A percentile compares a stretch with the other conserved stretches of the same genome.
Evolutionary conservation across 2,888 invertebrate genomes (phyloP).

Genomic region (Acleris holmiana): DNA sequence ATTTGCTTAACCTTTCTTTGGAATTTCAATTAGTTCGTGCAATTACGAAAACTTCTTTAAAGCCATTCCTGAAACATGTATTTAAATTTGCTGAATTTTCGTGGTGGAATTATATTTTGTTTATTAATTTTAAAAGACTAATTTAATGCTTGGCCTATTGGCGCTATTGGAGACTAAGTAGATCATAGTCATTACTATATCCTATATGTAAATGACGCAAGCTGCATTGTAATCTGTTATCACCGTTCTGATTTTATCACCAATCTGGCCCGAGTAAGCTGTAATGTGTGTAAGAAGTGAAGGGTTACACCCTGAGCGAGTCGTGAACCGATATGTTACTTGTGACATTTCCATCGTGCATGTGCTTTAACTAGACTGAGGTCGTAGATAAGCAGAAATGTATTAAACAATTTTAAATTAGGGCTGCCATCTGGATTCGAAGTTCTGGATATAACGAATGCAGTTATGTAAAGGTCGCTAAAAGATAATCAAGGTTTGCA

Average conservation of each 20-base stretch:
- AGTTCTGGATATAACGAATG: background rate
- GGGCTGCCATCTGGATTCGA: conserved; percentile 21
- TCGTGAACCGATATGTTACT: conserved; percentile 37
- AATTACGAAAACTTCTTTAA: conserved; percentile 10
- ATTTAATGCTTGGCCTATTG: too few relatives aligned
- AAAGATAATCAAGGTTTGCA: too few relatives aligned
- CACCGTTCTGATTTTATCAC: conserved; percentile 22
- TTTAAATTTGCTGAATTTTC: background rate
- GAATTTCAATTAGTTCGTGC: conserved; percentile 20
- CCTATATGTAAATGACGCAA: conserved; percentile 20
- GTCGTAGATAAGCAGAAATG: conserved; percentile 28
- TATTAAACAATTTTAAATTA: conserved; percentile 26
- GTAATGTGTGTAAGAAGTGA: conserved; percentile 31
- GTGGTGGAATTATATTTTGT: background rate
- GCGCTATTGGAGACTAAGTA: background rate
- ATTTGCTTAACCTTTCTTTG: conserved; percentile 26
- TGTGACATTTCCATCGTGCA: conserved; percentile 35
- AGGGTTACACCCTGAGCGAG: conserved; percentile 35
- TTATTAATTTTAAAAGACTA: too few relatives aligned
- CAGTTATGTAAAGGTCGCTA: too few relatives aligned
- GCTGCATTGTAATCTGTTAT: conserved; percentile 19
- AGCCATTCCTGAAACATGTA: background rate
- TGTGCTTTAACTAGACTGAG: conserved; percentile 32
- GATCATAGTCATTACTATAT: conserved; percentile 1
- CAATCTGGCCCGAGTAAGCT: conserved; percentile 21